Base-by-base conservation (phyloP, 2,888 invertebrate genomes). In the Harpalus rufipes region DNA sequence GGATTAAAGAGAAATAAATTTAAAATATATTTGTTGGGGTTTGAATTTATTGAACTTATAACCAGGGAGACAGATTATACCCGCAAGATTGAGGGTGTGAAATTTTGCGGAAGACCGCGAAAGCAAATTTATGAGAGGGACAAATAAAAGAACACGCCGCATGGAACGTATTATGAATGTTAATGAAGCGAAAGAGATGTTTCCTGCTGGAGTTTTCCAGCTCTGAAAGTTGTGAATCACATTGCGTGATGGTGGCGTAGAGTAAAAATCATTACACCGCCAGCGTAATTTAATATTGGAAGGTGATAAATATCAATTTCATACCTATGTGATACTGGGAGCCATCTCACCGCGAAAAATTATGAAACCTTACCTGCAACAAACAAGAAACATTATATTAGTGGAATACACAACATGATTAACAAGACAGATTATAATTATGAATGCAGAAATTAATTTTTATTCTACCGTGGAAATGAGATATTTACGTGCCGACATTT, bases 311-410 rank as follows among this genome's bases (percentile, higher is more conserved):
- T 82, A 82, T 82, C 82, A 68, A 56, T 51, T 82, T 58, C 82
- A 68, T 82, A 82, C 82, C 72, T 44, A 74, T 44, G 18, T 72
- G 72, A 72, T 44, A 74, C 72, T 74, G 14, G 7, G 8, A 63
- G 8, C 10, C 21, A 8, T 18, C 16, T 74, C 72, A 76, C 39
- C 72, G 51, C 58, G 51, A 82, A 83, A 76, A 83, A 83, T 44
- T 25, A 44, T 76, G 76, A 61, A 83, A 83, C 32, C 74, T 83
- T 83, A 83, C 82, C 82, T 82, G 72, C 1, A 82, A 82, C 82
- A 82, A 82, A 68, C 72, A 82, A 82, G 82, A 82, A 82, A 82
- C 58, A 82, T 82, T 68, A 82, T 82, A 82, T 82, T 58, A 82
- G 14, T 39, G 58, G 12, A 51, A 44, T 82, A 21, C n/a, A 1